Evolutionary conservation across 1,140 invertebrate species (phyloP), one percentile per base, ranked within the genome.

Genomic region (Phymorhynchus buccinoides): DNA sequence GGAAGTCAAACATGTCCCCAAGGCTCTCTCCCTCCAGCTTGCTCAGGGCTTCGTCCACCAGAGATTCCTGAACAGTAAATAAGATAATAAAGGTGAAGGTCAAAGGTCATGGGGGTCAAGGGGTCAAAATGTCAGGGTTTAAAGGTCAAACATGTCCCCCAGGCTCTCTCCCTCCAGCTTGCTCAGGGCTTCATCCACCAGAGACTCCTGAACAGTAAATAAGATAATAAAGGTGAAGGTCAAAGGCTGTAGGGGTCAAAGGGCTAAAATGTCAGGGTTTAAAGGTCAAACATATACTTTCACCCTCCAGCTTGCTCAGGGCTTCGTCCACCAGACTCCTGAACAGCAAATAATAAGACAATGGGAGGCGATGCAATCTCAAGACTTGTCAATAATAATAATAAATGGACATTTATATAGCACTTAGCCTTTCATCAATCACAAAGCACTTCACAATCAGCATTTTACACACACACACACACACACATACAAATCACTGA

Each of bases 1-100:
- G 92, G 93, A 96, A 96, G 92, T 96, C 95, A 83, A 96, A 89
- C 80, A 95, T 94, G 27, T 95, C 94, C 0, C 95, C 94, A 7
- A 96, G 92, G 1, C 95, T 94, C 44, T 94, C 94, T 7, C 96
- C 96, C 89, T 96, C 94, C 39, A 94, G 42, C 3, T 92, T 87
- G 62, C 91, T 91, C 71, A 94, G 79, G 9, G 89, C 89, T 83
- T 93, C 92, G 87, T 93, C 92, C 37, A 93, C 89, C 62, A 92
- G 81, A 6, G 90, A 90, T 86, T 93, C 93, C 93, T 93, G 84
- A 2, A 85, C 84, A 77, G 73, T 77, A 18, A 83, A 14, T 4
- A 66, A 27, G 62, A 66, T 41, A 0, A 71, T n/a, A 18, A 22
- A 6, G 68, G 9, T n/a, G 68, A 41, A 9, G 22, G 56, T 14